phyloP scores from a whole-genome alignment of 2,113 vertebrate species.

The Oriolus oriolus region DNA sequence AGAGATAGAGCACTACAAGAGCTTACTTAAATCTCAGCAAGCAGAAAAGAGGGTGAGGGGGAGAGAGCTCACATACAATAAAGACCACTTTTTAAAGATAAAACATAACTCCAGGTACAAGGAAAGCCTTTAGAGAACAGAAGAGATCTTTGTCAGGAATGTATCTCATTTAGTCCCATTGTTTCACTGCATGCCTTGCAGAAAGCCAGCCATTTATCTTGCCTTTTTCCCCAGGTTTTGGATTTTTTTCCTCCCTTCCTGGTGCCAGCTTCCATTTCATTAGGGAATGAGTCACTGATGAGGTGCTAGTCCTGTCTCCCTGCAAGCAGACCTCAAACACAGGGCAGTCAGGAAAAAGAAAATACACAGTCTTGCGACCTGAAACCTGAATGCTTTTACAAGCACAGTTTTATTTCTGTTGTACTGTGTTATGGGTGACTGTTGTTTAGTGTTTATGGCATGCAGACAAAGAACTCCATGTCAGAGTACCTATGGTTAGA shows the following conservation, averaged over 20 bases:
- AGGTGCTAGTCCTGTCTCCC: background rate
- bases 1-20: constrained; percentile 62
- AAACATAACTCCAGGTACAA: constrained; percentile 55
- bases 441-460: background rate
- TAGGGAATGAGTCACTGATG: constrained; percentile 20
- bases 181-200: constrained; percentile 52
- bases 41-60: background rate
- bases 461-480: background rate
- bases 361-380: background rate
- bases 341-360: background rate
- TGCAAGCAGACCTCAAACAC: background rate
- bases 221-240: background rate
- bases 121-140: constrained; percentile 66
- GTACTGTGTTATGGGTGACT: background rate
- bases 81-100: constrained; percentile 62
- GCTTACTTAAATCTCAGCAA: constrained; percentile 69
- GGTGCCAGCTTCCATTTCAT: constrained; percentile 50
- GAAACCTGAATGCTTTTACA: background rate
- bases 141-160: constrained; percentile 69
- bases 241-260: background rate
- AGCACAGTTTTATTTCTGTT: background rate
- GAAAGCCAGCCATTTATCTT: constrained; percentile 63
- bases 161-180: constrained; percentile 72
- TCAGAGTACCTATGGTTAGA: background rate
- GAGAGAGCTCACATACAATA: constrained; percentile 45